These are phyloP conservation scores for Amiota mariae DNA, from an alignment of 2,888 invertebrate genomes.

Conservation along the genomic window DNA sequence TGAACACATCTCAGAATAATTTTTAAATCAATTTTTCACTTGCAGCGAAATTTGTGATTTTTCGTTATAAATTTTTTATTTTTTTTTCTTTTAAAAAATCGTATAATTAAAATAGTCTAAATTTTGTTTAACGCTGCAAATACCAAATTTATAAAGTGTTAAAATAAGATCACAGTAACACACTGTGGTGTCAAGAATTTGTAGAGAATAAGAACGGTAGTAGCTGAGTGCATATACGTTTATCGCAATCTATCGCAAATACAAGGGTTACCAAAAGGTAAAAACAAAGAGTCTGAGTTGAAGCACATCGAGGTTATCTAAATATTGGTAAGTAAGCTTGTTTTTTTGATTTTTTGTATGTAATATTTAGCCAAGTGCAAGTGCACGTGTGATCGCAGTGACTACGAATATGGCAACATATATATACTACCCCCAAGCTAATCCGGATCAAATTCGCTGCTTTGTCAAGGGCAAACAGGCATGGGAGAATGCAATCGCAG, in stretches of 20 bases:
- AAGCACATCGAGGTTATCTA: constrained; percentile 20
- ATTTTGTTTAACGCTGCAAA: no score
- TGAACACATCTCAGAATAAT: background rate
- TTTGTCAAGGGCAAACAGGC: constrained; percentile 74
- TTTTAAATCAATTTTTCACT: background rate
- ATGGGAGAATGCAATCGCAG: constrained; percentile 87
- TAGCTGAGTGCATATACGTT: background rate
- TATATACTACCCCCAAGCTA: constrained; percentile 53
- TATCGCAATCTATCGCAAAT: background rate
- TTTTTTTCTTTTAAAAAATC: no score
- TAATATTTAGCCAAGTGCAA: background rate
- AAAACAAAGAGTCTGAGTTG: constrained; percentile 12
- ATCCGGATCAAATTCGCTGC: constrained; percentile 68
- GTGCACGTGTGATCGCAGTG: constrained; percentile 38
- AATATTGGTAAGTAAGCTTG: background rate
- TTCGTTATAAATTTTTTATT: background rate
- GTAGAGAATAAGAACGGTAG: background rate
- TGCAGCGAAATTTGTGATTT: background rate
- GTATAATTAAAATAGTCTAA: background rate
- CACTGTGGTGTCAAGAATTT: background rate
- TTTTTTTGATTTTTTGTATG: background rate
- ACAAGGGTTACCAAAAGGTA: no score
- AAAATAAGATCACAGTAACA: background rate
- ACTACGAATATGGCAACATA: constrained; percentile 57
- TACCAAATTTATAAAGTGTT: background rate